phyloP scores from a whole-genome alignment of 2,113 vertebrate species.

The Oreochromis tanganicae region DNA sequence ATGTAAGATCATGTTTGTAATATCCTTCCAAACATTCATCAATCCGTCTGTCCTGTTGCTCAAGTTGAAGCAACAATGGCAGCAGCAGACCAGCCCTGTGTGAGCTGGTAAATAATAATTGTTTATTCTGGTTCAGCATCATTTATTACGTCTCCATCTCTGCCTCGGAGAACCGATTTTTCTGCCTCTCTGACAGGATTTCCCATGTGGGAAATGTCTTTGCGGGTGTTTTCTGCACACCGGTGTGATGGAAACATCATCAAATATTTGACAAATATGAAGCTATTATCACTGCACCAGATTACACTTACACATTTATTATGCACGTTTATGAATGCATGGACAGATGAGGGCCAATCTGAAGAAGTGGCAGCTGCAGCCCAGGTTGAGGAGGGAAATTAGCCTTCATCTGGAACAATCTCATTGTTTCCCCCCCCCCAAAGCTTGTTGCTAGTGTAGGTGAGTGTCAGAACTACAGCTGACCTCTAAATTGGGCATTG shows the following conservation, averaged over 20 bases:
- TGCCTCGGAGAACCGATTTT: constrained; percentile 12
- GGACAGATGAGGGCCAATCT: not conserved
- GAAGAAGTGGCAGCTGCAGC: constrained; percentile 11
- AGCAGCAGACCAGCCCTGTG: not conserved
- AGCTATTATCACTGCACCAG: not conserved
- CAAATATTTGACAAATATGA: constrained; percentile 4
- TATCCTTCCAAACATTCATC: not conserved
- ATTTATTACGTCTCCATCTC: constrained; percentile 14
- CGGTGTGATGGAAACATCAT: not conserved
- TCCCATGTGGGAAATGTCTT: constrained; percentile 19
- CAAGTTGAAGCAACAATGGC: not conserved
- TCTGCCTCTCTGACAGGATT: constrained; percentile 30
- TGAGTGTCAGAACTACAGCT: not conserved
- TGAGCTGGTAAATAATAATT: constrained; percentile 22
- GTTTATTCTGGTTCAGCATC: constrained; percentile 23
- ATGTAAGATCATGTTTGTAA: not conserved
- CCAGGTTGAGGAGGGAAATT: not conserved
- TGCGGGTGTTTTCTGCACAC: not conserved
- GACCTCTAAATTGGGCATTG: not conserved
- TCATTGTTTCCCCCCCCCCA: not conserved
- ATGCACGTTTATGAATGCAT: not conserved
- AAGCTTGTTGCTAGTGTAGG: not conserved
- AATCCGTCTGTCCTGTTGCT: not conserved
- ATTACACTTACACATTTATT: not conserved
- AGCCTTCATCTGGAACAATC: not conserved